Conservation (phyloP, 2,797 vertebrate genomes). For the Aulostomus chinensis region DNA sequence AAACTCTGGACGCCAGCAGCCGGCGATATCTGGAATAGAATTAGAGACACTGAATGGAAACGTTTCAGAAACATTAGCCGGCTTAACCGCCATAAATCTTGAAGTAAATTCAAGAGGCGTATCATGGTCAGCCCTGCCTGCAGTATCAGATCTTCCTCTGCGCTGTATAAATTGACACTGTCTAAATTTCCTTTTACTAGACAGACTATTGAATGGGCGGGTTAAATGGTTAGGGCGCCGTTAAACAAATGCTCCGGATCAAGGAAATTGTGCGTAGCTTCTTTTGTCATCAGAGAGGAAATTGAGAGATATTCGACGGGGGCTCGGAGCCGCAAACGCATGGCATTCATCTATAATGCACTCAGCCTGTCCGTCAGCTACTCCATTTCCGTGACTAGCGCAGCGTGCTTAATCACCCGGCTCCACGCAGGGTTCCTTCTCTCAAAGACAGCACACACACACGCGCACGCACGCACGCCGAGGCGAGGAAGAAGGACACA, state of each 20-base stretch:
- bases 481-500: constrained; percentile 11
- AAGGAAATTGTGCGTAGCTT: constrained; percentile 79
- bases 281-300: constrained; percentile 76
- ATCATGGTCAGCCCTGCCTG: constrained; percentile 38
- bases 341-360: constrained; percentile 82
- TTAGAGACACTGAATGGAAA: constrained; percentile 46
- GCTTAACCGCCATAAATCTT: constrained; percentile 33
- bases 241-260: constrained; percentile 80
- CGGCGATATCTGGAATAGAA: too few relatives aligned
- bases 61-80: too few relatives aligned
- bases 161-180: constrained; percentile 75
- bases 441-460: constrained; percentile 42
- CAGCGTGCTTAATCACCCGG: constrained; percentile 85
- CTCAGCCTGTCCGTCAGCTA: constrained; percentile 80
- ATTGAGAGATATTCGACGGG: constrained; percentile 73
- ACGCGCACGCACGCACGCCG: constrained; percentile 11
- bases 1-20: too few relatives aligned
- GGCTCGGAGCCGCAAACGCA: constrained; percentile 56
- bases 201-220: constrained; percentile 70
- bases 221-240: constrained; percentile 76
- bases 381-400: constrained; percentile 86
- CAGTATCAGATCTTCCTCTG: constrained; percentile 57
- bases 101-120: constrained; percentile 49
- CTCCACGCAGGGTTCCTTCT: constrained; percentile 52
- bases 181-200: constrained; percentile 75